These are phyloP conservation scores for Mirza zaza DNA, from an alignment of 2,113 vertebrate genomes.

Conservation along the genomic window DNA sequence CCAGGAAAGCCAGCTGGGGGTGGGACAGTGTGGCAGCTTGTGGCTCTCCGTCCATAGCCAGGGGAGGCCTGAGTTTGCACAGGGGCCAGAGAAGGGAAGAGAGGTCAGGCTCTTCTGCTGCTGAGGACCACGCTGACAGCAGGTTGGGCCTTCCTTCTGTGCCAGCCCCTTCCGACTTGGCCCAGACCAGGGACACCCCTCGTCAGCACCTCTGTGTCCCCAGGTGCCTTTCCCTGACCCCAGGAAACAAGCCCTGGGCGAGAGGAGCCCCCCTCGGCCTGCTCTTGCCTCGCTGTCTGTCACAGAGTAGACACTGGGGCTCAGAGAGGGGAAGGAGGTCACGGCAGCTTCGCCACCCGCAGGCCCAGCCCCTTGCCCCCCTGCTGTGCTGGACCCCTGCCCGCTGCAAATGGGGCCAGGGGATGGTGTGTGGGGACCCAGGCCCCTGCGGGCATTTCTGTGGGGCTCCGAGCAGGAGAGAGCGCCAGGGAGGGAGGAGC, in stretches of 20 bases:
- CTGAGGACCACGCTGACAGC: background rate
- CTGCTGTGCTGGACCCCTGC: background rate
- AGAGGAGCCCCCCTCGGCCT: background rate
- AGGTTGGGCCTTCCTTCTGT: background rate
- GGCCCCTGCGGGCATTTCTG: background rate
- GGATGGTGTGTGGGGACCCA: background rate
- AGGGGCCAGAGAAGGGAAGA: background rate
- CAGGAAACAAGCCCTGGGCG: background rate
- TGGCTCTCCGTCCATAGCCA: background rate
- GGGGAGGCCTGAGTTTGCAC: background rate
- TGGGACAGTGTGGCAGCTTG: accelerated
- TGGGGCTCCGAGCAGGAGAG: background rate
- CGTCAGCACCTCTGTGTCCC: accelerated
- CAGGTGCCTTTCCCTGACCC: background rate
- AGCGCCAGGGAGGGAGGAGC: background rate
- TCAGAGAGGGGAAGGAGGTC: background rate
- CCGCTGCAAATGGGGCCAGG: accelerated
- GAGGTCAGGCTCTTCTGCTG: background rate
- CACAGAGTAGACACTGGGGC: background rate
- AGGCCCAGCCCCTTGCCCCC: background rate
- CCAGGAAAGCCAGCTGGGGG: background rate
- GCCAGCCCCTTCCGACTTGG: background rate
- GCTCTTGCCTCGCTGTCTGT: background rate
- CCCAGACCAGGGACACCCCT: background rate
- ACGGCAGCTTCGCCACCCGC: background rate